Evolutionary conservation across 1,140 invertebrate species (phyloP).

Genomic region (Anastatus disparis): DNA sequence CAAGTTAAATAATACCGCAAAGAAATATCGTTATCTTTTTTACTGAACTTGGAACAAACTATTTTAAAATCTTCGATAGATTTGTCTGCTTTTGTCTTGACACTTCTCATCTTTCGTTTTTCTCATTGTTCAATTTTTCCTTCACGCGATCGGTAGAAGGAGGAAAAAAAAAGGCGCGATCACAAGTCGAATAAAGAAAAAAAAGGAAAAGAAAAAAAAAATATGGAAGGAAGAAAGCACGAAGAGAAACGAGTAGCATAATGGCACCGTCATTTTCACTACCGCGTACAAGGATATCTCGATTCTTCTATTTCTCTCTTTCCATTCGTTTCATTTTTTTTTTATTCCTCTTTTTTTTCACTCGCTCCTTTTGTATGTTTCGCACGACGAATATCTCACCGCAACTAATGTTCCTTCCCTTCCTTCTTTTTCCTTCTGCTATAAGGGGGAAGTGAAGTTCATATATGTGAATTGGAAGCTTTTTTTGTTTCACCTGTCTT

Average conservation of each 20-base stretch:
- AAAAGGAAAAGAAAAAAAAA: too few species aligned
- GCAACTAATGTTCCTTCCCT: neutral
- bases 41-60: too few species aligned
- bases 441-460: too few species aligned
- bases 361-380: neutral
- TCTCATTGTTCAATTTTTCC: neutral
- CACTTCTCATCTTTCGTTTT: neutral
- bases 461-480: too few species aligned
- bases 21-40: too few species aligned
- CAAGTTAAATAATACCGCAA: too few species aligned
- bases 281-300: neutral
- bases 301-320: neutral
- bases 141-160: neutral
- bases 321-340: too few species aligned
- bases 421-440: neutral
- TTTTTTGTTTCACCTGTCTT: too few species aligned
- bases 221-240: too few species aligned
- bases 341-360: too few species aligned
- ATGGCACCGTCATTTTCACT: conserved; percentile 4
- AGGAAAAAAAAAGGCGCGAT: neutral
- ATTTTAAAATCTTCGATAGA: too few species aligned
- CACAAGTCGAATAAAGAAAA: neutral
- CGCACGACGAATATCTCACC: neutral
- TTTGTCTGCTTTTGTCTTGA: too few species aligned
- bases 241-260: neutral